Conservation (phyloP, 53 echinoderm and acorn worm genomes). For the Arbacia lixula region DNA sequence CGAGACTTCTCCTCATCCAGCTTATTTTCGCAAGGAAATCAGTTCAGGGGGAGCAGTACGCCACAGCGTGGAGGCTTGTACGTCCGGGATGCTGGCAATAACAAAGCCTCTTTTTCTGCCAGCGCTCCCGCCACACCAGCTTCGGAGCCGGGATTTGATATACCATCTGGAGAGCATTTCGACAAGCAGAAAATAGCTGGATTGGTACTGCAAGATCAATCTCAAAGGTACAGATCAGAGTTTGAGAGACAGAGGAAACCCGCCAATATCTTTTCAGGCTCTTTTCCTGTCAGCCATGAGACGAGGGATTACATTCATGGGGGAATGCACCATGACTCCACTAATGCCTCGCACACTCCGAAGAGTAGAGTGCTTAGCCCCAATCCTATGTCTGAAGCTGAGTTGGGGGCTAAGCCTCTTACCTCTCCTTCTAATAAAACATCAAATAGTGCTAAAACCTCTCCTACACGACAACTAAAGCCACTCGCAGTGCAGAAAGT, state of each 20-base stretch:
- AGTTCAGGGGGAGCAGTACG: constrained; percentile 21
- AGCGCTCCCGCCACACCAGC: constrained; percentile 47
- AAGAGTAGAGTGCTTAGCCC: constrained; percentile 58
- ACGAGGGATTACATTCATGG: constrained; percentile 33
- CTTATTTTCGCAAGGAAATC: constrained; percentile 16
- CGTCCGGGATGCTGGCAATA: constrained; percentile 36
- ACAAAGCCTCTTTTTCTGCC: too few relatives aligned
- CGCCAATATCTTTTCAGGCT: constrained; percentile 1
- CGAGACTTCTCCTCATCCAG: constrained; percentile 25
- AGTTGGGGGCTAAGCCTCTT: constrained; percentile 50
- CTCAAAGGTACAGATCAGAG: constrained; percentile 17
- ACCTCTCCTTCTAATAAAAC: constrained; percentile 39
- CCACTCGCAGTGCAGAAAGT: constrained; percentile 89
- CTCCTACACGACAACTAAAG: constrained; percentile 66
- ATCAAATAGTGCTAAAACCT: neutral
- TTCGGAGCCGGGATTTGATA: constrained; percentile 25
- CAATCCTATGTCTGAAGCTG: constrained; percentile 33
- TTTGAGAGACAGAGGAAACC: constrained; percentile 40
- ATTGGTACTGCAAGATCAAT: constrained; percentile 14
- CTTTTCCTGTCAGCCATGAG: constrained; percentile 11
- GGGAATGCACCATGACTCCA: constrained; percentile 23
- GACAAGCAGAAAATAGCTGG: constrained; percentile 28
- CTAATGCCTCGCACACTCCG: constrained; percentile 26
- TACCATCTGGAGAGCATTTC: constrained; percentile 11
- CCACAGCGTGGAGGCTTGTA: constrained; percentile 47